Conservation (phyloP, 2,888 invertebrate genomes). For the Mythimna ferrago region DNA sequence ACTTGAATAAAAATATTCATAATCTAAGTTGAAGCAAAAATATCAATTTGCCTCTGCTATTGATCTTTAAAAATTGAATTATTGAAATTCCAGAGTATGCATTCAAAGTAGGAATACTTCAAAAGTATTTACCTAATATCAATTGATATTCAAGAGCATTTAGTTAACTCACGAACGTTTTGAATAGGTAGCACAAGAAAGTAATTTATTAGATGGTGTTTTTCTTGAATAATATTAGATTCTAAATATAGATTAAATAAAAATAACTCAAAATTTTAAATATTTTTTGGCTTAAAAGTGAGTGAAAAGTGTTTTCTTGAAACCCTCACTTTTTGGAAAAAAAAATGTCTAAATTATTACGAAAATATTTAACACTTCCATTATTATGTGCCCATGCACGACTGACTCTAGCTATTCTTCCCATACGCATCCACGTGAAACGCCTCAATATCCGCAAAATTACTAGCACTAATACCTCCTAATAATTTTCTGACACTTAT, state of each 20-base stretch:
- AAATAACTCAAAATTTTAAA: not conserved
- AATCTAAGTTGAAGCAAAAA: not conserved
- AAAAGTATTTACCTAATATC: conserved; percentile 1
- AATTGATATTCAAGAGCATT: not conserved
- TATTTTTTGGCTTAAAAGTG: too few relatives aligned
- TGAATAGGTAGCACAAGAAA: not conserved
- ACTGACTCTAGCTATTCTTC: too few relatives aligned
- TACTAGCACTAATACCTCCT: too few relatives aligned
- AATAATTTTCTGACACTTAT: too few relatives aligned
- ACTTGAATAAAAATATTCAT: not conserved
- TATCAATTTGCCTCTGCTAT: not conserved
- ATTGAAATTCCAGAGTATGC: not conserved
- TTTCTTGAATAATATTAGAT: not conserved
- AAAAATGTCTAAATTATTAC: too few relatives aligned
- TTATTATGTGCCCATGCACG: too few relatives aligned
- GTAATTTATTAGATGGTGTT: not conserved
- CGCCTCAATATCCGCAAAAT: too few relatives aligned
- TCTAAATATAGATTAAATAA: too few relatives aligned
- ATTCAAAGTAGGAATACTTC: not conserved
- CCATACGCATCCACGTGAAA: too few relatives aligned
- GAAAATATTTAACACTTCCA: too few relatives aligned
- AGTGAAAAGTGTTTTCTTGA: too few relatives aligned
- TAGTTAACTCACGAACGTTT: not conserved
- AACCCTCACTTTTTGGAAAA: too few relatives aligned
- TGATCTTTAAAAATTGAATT: not conserved